Conservation (phyloP, 2,113 vertebrate species). For the Amphiprion percula region DNA sequence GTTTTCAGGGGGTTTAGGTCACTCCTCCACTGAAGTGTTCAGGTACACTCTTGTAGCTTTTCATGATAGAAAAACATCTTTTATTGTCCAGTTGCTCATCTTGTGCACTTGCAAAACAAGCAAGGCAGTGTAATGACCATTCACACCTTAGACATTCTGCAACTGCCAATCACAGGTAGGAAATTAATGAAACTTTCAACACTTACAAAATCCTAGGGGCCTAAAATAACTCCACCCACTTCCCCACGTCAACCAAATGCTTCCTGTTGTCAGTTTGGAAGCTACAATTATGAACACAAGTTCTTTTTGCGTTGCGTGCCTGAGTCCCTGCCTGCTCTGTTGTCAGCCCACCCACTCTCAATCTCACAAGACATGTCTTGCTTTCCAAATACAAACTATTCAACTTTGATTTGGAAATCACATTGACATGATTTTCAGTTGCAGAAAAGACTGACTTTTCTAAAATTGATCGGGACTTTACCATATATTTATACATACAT, state of each 20-base stretch:
- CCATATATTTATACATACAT: background rate
- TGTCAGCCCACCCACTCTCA: conserved; percentile 35
- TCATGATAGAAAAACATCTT: background rate
- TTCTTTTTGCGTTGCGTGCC: conserved; percentile 26
- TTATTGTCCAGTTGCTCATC: background rate
- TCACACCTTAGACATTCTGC: conserved; percentile 5
- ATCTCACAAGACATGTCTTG: background rate
- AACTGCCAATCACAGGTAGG: conserved; percentile 19
- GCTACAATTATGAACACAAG: conserved; percentile 34
- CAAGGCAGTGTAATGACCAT: conserved; percentile 6
- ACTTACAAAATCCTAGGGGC: conserved; percentile 6
- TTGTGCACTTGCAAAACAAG: background rate
- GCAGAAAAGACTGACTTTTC: background rate
- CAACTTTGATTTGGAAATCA: conserved; percentile 7
- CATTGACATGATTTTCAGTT: conserved; percentile 1
- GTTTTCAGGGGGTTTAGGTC: no score
- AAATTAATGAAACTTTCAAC: conserved; percentile 36
- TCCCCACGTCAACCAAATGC: conserved; percentile 18
- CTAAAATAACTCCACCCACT: conserved; percentile 53
- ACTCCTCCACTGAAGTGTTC: background rate
- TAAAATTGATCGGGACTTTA: background rate
- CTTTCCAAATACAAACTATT: conserved; percentile 6
- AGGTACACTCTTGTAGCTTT: background rate
- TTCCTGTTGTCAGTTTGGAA: conserved; percentile 30
- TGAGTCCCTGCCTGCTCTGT: conserved; percentile 15